Base-by-base conservation (phyloP, 1,140 invertebrate genomes). In the Trichonephila clavata region DNA sequence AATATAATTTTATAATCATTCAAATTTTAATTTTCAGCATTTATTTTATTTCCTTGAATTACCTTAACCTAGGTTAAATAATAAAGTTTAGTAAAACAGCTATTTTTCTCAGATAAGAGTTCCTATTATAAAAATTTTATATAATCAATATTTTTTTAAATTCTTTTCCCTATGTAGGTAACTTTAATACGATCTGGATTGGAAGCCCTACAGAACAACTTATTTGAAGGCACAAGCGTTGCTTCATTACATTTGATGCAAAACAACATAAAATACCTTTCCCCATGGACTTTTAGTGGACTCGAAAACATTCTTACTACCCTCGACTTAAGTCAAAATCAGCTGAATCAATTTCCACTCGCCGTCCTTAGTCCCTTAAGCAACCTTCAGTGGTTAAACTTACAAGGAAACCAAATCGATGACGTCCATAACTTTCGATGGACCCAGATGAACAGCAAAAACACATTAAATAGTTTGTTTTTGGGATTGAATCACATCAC, bases 251-350 rank as follows among this genome's bases (percentile, higher is more conserved):
- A 96, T 24, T 94, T 97, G 21, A 96, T 96, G 96, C 96, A 96
- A 94, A 97, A 96, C 95, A 95, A 96, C 92, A 95, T 97, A 6
- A 95, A 95, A 81, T 96, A 94, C 86, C 96, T 97, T 39, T 96
- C 95, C 5, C 96, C 96, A 1, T 96, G 96, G 94, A 96, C 96
- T 27, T 96, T 97, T 39, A 68, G 60, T 98, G 0, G 97, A 97
- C 96, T 21, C 96, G 97, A 96, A 88, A 96, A 97, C 89, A 97
- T 96, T 59, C 96, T 98, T 10, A 98, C 98, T 94, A 98, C 98
- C 94, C 95, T 98, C 77, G 98, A 98, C 95, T 95, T 98, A 80
- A 98, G 98, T 94, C 97, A 98, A 94, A 98, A 98, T 95, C 96
- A 97, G 93, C 96, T 98, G 14, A 96, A 96, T 7, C 95, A 95